Evolutionary conservation across 2,113 vertebrate genomes (phyloP).

Genomic region (Rana temporaria): DNA sequence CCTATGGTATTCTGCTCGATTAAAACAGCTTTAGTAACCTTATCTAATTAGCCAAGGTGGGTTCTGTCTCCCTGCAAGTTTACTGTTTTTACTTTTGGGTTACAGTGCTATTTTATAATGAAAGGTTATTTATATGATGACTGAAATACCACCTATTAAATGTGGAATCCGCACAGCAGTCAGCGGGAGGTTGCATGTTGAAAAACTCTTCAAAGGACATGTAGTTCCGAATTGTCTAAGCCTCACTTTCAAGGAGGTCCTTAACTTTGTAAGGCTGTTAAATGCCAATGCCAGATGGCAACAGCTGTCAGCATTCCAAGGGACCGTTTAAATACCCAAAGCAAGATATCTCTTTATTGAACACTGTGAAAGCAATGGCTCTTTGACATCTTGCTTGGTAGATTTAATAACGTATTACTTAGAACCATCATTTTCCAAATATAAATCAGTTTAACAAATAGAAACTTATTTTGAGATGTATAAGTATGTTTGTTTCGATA

Average conservation of each 20-base stretch:
- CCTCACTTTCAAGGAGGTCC: constrained; percentile 48
- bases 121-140: constrained; percentile 1
- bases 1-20: not conserved
- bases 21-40: not conserved
- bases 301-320: constrained; percentile 72
- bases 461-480: no score
- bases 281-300: constrained; percentile 72
- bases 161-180: constrained; percentile 23
- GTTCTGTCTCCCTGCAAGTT: not conserved
- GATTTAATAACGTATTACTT: no score
- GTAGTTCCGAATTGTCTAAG: not conserved
- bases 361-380: not conserved
- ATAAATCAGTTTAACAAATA: no score
- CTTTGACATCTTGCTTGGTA: no score
- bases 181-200: constrained; percentile 33
- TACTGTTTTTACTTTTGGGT: not conserved
- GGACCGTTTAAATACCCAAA: constrained; percentile 40
- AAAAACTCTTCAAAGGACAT: constrained; percentile 32
- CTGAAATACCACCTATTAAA: not conserved
- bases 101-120: not conserved
- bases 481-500: no score
- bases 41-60: not conserved
- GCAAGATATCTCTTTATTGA: constrained; percentile 37
- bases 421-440: no score
- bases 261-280: constrained; percentile 41